Evolutionary conservation across 2,113 vertebrate species (phyloP).

Genomic region (Archocentrus centrarchus): DNA sequence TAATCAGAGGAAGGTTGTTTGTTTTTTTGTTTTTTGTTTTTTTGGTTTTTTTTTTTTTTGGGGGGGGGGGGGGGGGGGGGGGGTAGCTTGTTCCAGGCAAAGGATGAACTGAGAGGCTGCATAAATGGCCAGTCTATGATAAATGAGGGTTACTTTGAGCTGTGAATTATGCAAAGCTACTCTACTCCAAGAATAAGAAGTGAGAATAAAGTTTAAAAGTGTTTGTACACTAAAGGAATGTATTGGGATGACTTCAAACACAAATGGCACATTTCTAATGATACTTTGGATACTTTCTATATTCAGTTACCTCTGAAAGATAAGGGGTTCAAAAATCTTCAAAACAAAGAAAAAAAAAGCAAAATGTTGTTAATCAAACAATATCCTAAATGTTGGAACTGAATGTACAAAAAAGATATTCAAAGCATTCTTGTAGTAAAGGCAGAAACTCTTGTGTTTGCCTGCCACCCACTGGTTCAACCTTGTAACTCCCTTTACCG

Average conservation of each 20-base stretch:
- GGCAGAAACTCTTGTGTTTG: background rate
- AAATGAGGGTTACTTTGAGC: background rate
- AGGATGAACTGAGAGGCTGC: background rate
- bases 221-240: no score
- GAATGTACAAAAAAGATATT: background rate
- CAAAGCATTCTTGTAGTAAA: background rate
- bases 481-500: background rate
- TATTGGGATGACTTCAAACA: no score
- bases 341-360: background rate
- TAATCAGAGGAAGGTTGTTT: background rate
- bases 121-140: background rate
- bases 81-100: background rate
- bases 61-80: no score
- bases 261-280: background rate
- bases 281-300: background rate
- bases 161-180: background rate
- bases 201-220: background rate
- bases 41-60: no score
- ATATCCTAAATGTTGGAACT: background rate
- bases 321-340: background rate
- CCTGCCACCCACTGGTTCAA: conserved; percentile 51
- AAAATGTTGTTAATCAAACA: background rate
- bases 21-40: no score
- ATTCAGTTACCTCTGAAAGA: background rate
- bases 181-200: background rate